Base-by-base conservation (phyloP, 2,888 invertebrate species). In the Hirtodrosophila cameraria region DNA sequence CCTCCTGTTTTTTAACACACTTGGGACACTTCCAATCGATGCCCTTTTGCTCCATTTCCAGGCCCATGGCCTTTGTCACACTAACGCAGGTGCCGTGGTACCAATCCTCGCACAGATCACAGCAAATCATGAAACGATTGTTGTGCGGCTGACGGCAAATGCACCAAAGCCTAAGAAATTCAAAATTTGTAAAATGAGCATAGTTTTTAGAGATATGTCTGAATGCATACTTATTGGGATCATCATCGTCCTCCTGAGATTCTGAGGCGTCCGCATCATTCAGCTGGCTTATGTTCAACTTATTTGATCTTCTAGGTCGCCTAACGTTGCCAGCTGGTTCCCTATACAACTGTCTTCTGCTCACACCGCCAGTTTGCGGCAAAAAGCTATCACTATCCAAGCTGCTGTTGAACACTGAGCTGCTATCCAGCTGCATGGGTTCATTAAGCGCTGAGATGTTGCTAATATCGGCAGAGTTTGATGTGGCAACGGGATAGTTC, bases 61-160 rank as follows among this genome's bases (percentile, higher is more conserved):
- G 94, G 50, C 97, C 97, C 95, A 96, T 96, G 0, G 95, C 94
- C 92, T 97, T 95, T 13, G 97, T 97, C 35, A 99, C 96, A 80
- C 96, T 96, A 9, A 99, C 98, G 91, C 98, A 99, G 88, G 96
- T 96, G n/a, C 98, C 98, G 89, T 99, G 98, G 90, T 97, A 99
- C 98, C 98, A 99, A 89, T 98, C 97, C 89, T 97, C 96, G 89
- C 98, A 99, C 9, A 94, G 93, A 90, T 99, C 98, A 90, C 99
- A 99, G 90, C 97, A 97, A 84, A 98, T 98, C 98, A 99, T 99
- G 89, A 99, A 98, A 49, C 97, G 93, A 90, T 98, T 97, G 86
- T 97, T 97, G 90, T 98, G 97, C 0, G 98, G 98, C 88, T 97
- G 96, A 79, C 95, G 95, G 89, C 98, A 98, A 88, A 98, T 96